Conservation (phyloP, 1,140 invertebrate species). For the Drosophila serrata region DNA sequence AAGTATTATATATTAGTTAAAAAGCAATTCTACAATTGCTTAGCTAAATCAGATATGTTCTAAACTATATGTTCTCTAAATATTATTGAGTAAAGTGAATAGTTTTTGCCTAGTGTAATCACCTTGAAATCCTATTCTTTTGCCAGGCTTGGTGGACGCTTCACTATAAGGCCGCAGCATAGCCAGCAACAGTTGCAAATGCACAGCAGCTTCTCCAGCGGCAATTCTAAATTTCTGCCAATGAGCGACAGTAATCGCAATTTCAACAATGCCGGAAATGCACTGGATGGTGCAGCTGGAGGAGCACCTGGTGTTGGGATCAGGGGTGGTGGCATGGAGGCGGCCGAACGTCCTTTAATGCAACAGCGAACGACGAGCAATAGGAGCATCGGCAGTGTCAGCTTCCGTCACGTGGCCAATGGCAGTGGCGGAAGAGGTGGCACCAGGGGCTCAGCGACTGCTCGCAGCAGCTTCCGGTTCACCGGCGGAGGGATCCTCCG, state of each 20-base stretch:
- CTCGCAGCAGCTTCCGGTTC: slow-evolving; percentile 66
- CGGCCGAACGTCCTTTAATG: slow-evolving; percentile 56
- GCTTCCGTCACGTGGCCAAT: slow-evolving; percentile 61
- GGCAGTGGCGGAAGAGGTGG: slow-evolving; percentile 27
- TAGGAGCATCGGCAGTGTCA: slow-evolving; percentile 52
- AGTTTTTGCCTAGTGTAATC: neutral
- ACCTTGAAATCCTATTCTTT: neutral
- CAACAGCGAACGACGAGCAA: slow-evolving; percentile 47
- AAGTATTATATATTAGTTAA: neutral
- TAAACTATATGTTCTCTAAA: neutral
- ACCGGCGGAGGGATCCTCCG: slow-evolving; percentile 70
- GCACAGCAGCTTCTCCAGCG: slow-evolving; percentile 70
- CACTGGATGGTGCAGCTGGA: slow-evolving; percentile 2
- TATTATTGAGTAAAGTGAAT: neutral
- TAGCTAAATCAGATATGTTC: neutral
- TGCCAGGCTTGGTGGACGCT: slow-evolving; percentile 88
- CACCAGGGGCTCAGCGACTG: slow-evolving; percentile 28
- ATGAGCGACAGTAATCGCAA: slow-evolving; percentile 69
- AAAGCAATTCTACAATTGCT: neutral
- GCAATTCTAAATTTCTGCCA: slow-evolving; percentile 60
- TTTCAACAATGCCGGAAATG: slow-evolving; percentile 50
- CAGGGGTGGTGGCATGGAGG: slow-evolving; percentile 28
- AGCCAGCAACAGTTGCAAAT: slow-evolving; percentile 83
- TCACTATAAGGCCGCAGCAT: slow-evolving; percentile 87
- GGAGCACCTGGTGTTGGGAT: neutral